Conservation (phyloP, 1,140 invertebrate species). For the Phortica variegata region DNA sequence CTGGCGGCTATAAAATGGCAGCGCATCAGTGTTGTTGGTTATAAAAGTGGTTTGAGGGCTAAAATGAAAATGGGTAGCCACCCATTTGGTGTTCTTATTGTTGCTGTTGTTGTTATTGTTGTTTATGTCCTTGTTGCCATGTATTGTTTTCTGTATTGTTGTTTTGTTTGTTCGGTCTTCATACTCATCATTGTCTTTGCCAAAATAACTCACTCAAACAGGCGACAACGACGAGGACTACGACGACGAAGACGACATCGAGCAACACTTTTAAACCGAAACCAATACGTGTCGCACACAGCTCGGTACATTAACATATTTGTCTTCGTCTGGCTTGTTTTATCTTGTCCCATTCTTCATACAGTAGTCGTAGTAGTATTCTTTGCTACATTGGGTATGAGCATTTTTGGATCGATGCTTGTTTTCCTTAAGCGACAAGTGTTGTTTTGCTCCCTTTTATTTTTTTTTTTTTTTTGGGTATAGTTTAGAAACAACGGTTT, state of each 20-base stretch:
- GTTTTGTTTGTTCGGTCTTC: constrained; percentile 15
- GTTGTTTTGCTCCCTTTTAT: too few relatives aligned
- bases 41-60: too few relatives aligned
- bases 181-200: too few relatives aligned
- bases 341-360: neutral
- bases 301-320: constrained; percentile 47
- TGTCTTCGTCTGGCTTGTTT: constrained; percentile 35
- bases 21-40: constrained; percentile 4
- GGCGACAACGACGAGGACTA: constrained; percentile 36
- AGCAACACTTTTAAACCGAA: constrained; percentile 35
- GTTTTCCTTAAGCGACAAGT: too few relatives aligned
- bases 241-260: too few relatives aligned
- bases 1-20: constrained; percentile 43
- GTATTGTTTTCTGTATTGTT: neutral
- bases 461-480: too few relatives aligned
- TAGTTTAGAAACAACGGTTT: too few relatives aligned
- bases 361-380: too few relatives aligned
- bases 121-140: neutral
- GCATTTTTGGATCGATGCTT: too few relatives aligned
- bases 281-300: constrained; percentile 45
- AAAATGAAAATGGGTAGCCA: too few relatives aligned
- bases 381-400: too few relatives aligned
- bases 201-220: constrained; percentile 19
- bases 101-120: too few relatives aligned
- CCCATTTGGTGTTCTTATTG: constrained; percentile 39